Percentiles rank a stretch among this genome's conserved stretches.
Conservation (phyloP, 1,140 invertebrate species). For the Zaprionus taronus region DNA sequence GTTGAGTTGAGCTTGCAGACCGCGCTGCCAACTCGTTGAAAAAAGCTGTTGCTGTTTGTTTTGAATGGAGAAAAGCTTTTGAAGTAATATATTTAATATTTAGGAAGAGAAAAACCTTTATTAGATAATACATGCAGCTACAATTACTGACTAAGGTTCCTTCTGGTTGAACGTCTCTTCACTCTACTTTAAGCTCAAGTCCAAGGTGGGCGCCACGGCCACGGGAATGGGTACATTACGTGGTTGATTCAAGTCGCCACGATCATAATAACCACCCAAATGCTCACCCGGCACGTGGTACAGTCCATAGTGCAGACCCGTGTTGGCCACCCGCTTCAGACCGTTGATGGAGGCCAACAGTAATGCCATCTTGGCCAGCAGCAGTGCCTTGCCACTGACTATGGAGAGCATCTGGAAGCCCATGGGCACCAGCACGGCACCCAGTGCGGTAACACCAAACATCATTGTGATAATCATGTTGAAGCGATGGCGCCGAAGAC, state of each 20-base stretch:
- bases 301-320: slow-evolving; percentile 77
- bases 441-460: slow-evolving; percentile 89
- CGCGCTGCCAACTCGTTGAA: slow-evolving; percentile 34
- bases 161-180: not conserved
- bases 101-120: not conserved
- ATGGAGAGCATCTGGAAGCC: slow-evolving; percentile 91
- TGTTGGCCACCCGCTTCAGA: slow-evolving; percentile 87
- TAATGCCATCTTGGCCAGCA: slow-evolving; percentile 91
- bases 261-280: slow-evolving; percentile 74
- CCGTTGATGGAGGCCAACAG: slow-evolving; percentile 91
- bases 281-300: slow-evolving; percentile 81
- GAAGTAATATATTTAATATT: not conserved
- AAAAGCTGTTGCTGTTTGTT: not conserved
- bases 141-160: slow-evolving; percentile 7
- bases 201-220: slow-evolving; percentile 58
- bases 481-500: slow-evolving; percentile 85
- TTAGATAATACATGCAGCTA: not conserved
- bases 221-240: slow-evolving; percentile 77
- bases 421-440: slow-evolving; percentile 90
- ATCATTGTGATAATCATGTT: slow-evolving; percentile 90
- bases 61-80: not conserved
- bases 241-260: slow-evolving; percentile 75
- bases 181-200: slow-evolving; percentile 54
- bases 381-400: slow-evolving; percentile 90
- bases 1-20: not conserved